Evolutionary conservation across 64 coral and sea anemone species (phyloP), one percentile per base, ranked within the genome.

Genomic region (Montipora sp.): DNA sequence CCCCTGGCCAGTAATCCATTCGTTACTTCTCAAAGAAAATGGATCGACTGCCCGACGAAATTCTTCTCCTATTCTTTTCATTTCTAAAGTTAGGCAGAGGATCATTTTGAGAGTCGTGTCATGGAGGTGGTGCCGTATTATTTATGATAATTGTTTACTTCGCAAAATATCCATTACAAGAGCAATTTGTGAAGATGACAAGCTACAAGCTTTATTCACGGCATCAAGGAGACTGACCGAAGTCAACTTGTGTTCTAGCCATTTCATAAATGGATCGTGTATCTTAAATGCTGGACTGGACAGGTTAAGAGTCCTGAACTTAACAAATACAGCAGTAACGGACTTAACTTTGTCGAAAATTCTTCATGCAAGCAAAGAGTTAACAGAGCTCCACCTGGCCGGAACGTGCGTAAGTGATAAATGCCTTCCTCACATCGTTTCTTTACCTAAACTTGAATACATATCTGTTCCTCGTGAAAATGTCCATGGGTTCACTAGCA

Each of bases 41-140:
- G 50, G 83, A 87, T 84, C 43, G 61, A 20, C 77, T 79, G 48
- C 77, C 49, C 1, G 77, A 79, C 7, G 77, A 57, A 57, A 8
- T 79, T 55, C 77, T 79, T 2, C 18, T 57, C 5, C 50, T 48
- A 9, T 24, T 79, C 47, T 79, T 79, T 55, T 79, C 50, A 5
- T 79, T 79, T 16, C 0, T 79, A 4, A 7, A 20, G 8, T 55
- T 79, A 55, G 18, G 7, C 16, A 79, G 46, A 19, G 77, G 16
- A 55, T 79, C 23, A 7, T 55, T 55, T 57, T 79, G 77, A 5
- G 49, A 3, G 6, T 5, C 3, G 49, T 79, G 8, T 53, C 77
- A 4, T 0, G 48, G 7, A 79, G 77, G 77, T 79, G 77, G 77
- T 55, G 77, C 22, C 48, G 5, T 55, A 48, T 80, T 7, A 0